A percentile compares a stretch with the other conserved stretches of the same genome.
Conservation (phyloP, 2,888 invertebrate genomes). For the Kryphioiulus occultus region DNA sequence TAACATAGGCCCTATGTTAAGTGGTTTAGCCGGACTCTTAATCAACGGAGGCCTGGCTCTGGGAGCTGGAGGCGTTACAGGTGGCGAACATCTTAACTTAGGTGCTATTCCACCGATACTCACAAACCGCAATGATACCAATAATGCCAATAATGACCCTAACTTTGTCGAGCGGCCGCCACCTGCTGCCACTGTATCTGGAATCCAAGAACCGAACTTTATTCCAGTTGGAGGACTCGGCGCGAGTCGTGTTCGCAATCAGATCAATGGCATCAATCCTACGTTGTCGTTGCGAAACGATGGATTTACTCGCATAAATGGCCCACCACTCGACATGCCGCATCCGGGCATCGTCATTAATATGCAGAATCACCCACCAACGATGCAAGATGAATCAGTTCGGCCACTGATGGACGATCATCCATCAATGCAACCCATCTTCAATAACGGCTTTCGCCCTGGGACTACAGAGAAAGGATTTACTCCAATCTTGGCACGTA, state of each 20-base stretch:
- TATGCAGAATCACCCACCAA: constrained; percentile 40
- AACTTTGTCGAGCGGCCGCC: constrained; percentile 49
- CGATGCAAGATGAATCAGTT: constrained; percentile 2
- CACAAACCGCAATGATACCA: constrained; percentile 52
- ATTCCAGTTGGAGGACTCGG: constrained; percentile 57
- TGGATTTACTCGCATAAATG: constrained; percentile 49
- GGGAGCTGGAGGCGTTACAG: constrained; percentile 46
- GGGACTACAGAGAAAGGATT: constrained; percentile 54
- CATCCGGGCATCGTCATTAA: constrained; percentile 51
- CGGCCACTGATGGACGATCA: not conserved
- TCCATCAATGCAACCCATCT: constrained; percentile 50
- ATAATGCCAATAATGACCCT: constrained; percentile 47
- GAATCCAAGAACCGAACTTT: constrained; percentile 55
- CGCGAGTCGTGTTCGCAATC: constrained; percentile 49
- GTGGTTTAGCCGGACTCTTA: constrained; percentile 51
- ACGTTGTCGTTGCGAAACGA: not conserved
- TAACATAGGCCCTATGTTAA: constrained; percentile 49
- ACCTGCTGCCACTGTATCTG: constrained; percentile 51
- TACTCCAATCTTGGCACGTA: constrained; percentile 52
- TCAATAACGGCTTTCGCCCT: constrained; percentile 52
- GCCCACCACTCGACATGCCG: constrained; percentile 48
- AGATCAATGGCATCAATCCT: constrained; percentile 9
- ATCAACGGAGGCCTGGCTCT: constrained; percentile 52
- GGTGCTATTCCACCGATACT: constrained; percentile 39
- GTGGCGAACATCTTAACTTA: not conserved